Evolutionary conservation across 2,888 invertebrate species (phyloP), one percentile per base, ranked within the genome.

Genomic region (Tryphoninae sp.): DNA sequence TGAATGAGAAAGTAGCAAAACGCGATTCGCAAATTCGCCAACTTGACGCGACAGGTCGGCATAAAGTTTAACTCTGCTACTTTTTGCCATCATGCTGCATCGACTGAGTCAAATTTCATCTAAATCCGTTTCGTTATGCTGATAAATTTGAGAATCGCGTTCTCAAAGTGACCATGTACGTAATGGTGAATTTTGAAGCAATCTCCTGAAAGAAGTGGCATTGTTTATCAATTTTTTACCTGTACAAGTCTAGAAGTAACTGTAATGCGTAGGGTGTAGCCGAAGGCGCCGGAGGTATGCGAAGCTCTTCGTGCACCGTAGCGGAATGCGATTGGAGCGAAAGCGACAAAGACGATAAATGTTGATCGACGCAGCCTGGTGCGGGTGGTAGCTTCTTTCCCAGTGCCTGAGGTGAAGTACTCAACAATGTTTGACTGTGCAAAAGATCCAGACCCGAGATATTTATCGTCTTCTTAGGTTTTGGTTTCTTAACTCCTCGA

Each of bases 301-400:
- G 96, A 86, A 97, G 93, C 92, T 97, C 97, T 75, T 95, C 95
- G 91, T 98, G 97, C 82, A 96, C 94, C 64, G 93, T 93, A 26
- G 93, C 92, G 80, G 95, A 93, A 89, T 95, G 95, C 89, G 95
- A 93, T 87, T 94, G 93, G 74, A 95, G 94, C 58, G 96, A 95
- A 23, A 92, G 85, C 71, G 93, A 93, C 72, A 97, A 93, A 61
- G 96, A 95, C 2, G 97, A 97, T 80, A 98, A 93, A 86, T 97
- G 97, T 91, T 98, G 97, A 92, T 97, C 98, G 79, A 98, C 96
- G 91, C 97, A 97, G 73, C 98, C 98, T 9, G 97, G 97, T 64
- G 97, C 97, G 42, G 97, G 97, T 53, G 97, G 97, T 84, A 96
- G 93, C 91, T 95, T 95, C 89, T 95, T 95, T 8, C 95, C 95